phyloP scores from a whole-genome alignment of 2,797 vertebrate genomes.

The Tenualosa ilisha region DNA sequence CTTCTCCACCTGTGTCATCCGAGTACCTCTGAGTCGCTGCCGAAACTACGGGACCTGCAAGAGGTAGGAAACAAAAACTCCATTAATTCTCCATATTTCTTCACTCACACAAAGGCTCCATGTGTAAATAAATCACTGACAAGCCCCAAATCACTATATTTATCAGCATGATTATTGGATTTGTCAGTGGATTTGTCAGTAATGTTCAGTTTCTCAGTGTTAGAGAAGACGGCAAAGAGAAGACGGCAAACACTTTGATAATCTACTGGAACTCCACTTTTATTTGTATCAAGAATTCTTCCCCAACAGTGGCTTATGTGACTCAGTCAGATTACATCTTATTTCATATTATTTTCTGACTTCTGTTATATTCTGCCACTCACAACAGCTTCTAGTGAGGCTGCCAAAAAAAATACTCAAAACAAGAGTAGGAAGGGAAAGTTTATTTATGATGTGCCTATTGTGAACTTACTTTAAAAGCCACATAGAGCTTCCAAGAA shows the following conservation, averaged over 20 bases:
- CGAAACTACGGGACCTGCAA: constrained; percentile 80
- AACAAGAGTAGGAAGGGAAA: not conserved
- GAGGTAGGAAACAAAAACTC: constrained; percentile 70
- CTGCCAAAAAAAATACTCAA: not conserved
- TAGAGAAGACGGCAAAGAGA: not conserved
- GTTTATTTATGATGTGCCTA: constrained; percentile 6
- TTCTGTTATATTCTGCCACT: not conserved
- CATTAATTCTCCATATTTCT: too few relatives aligned
- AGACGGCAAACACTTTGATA: not conserved
- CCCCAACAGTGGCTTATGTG: not conserved
- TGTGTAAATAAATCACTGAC: not conserved
- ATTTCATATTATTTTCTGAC: constrained; percentile 1
- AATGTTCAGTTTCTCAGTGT: not conserved
- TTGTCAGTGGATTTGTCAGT: not conserved
- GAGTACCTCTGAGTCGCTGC: constrained; percentile 89
- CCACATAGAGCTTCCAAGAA: not conserved
- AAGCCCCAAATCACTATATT: not conserved
- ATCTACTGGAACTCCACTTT: not conserved
- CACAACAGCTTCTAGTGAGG: not conserved
- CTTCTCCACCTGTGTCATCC: constrained; percentile 85
- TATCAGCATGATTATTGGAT: not conserved
- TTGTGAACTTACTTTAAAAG: constrained; percentile 17
- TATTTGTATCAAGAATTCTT: not conserved
- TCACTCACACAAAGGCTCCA: not conserved
- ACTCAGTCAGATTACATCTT: not conserved